Evolutionary conservation across 2,888 invertebrate species (phyloP), one percentile per base, ranked within the genome.

Genomic region (Troilus luridus): DNA sequence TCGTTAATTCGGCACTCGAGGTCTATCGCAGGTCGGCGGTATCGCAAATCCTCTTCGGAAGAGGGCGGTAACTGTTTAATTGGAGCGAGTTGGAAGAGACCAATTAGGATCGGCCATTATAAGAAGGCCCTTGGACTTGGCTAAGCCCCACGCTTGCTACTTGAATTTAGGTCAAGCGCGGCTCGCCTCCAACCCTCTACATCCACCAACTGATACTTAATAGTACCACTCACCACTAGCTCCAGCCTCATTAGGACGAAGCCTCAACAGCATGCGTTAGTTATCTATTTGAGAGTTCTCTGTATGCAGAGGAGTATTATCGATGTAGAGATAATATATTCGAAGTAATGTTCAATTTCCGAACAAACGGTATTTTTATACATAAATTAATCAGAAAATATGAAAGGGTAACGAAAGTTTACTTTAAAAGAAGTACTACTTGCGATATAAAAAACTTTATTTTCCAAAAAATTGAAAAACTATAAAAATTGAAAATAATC

Each of bases 71-170:
- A 85, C 85, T 56, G 85, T 85, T 85, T 85, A 85, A 85, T 85
- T 85, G 85, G 85, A 41, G 10, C 85, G 56, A 85, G 56, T 85
- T 85, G 56, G 85, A 85, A 85, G 85, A 85, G 85, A 85, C 85
- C 85, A 85, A 85, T 85, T 85, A 85, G 85, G 56, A 11, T 41
- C 10, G 81, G 21, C 54, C 54, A 81, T 54, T 81, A 81, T 54
- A 85, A 85, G 85, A 85, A 56, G 85, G 85, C 56, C 58, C 54
- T 81, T 14, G 81, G 81, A 54, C 81, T 21, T 17, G 54, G 81
- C 56, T 77, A 77, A 77, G 56, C 85, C 85, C 54, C 85, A 56
- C 56, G 3, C 11, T 56, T n/a, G 21, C 56, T 54, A 41, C 85
- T 85, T 54, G 56, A 58, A 56, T 85, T 85, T n/a, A 19, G 85